These are phyloP conservation scores for Aricia artaxerxes DNA, from an alignment of 2,888 invertebrate species.

Conservation along the genomic window DNA sequence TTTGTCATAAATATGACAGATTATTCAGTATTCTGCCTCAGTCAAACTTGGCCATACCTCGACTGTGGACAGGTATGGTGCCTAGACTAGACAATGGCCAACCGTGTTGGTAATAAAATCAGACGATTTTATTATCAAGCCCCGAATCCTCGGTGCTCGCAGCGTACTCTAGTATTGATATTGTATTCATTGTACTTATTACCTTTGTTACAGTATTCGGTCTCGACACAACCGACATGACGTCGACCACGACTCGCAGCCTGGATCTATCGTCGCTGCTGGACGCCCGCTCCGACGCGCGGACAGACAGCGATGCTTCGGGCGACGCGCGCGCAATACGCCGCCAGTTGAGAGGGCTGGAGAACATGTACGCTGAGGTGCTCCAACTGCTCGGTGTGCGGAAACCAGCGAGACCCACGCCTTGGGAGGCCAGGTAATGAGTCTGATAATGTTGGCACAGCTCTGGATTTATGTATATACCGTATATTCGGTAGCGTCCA, in stretches of 20 bases:
- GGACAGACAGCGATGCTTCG: constrained; percentile 88
- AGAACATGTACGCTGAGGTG: constrained; percentile 94
- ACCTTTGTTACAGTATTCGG: constrained; percentile 81
- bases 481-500: too few relatives aligned
- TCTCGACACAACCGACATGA: constrained; percentile 86
- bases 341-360: constrained; percentile 89
- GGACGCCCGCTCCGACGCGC: constrained; percentile 87
- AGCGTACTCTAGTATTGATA: too few relatives aligned
- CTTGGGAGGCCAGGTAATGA: constrained; percentile 76
- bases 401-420: constrained; percentile 51
- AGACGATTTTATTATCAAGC: too few relatives aligned
- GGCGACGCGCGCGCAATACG: constrained; percentile 89
- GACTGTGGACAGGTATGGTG: too few relatives aligned
- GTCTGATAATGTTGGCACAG: too few relatives aligned
- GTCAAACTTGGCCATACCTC: too few relatives aligned
- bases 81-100: too few relatives aligned
- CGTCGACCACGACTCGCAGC: constrained; percentile 88
- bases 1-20: too few relatives aligned
- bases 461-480: too few relatives aligned
- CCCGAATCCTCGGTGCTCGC: too few relatives aligned
- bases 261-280: constrained; percentile 89
- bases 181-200: neutral
- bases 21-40: too few relatives aligned
- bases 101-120: too few relatives aligned
- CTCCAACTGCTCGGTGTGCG: constrained; percentile 68